Percentiles rank a stretch among this genome's conserved stretches.
These are phyloP conservation scores for Triplophysa siluroides DNA, from an alignment of 2,113 vertebrate species.

Conservation along the genomic window DNA sequence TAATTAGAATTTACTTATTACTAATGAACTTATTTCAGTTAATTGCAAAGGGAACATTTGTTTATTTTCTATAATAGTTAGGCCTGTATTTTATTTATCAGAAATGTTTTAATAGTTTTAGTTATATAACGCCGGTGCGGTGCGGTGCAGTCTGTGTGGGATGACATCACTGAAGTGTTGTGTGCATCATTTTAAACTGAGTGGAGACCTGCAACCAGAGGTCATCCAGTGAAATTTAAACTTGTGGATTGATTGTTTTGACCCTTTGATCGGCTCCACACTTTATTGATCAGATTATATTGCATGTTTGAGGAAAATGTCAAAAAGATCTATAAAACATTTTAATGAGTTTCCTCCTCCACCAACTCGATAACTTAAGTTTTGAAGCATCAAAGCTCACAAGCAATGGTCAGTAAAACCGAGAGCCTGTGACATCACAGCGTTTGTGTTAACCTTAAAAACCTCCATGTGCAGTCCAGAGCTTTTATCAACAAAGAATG, in stretches of 20 bases:
- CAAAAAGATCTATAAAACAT: constrained; percentile 6
- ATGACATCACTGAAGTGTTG: no score
- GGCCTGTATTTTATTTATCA: no score
- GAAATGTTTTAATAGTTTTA: no score
- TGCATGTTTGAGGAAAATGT: constrained; percentile 2
- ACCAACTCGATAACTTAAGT: background rate
- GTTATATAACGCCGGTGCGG: no score
- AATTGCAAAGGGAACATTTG: no score
- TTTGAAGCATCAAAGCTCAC: background rate
- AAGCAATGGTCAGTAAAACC: background rate
- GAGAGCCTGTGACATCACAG: background rate
- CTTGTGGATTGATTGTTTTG: constrained; percentile 53
- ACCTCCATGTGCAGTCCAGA: background rate
- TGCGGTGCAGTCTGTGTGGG: background rate
- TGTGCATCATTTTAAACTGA: background rate
- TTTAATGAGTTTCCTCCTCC: background rate
- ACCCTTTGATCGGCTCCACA: constrained; percentile 52
- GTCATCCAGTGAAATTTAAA: constrained; percentile 52
- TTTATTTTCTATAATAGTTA: no score
- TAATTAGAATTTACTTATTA: no score
- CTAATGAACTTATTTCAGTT: no score
- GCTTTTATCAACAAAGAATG: background rate
- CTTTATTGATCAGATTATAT: constrained; percentile 58
- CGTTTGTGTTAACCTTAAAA: background rate
- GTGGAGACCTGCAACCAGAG: constrained; percentile 11